Evolutionary conservation across 2,888 invertebrate genomes (phyloP), one percentile per base, ranked within the genome.

Genomic region (Coecobrya sp.): DNA sequence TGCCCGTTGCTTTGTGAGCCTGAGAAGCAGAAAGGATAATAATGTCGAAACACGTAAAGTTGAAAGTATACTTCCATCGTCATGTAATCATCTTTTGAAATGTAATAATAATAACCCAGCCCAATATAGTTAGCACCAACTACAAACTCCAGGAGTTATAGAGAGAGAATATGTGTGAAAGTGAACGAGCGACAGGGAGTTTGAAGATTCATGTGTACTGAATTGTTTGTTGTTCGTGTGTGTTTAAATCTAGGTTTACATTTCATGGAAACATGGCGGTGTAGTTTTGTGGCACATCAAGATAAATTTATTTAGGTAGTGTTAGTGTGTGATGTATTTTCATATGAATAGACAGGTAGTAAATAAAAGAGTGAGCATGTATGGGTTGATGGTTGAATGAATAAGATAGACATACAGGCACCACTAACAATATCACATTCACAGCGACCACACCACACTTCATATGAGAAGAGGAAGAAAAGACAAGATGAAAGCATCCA

Each of bases 401-500:
- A 45, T 13, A 11, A 79, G 79, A 52, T 16, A 79, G 25, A 59
- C 59, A 55, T 76, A 19, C 13, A 13, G 30, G 16, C 22, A 36
- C 59, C 82, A 82, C 82, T 10, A 59, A 55, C 55, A 16, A 5
- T n/a, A 81, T 36, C 81, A 55, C 13, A 81, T 52, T 52, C 79
- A 81, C 27, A n/a, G n/a, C 4, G 59, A 30, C 19, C 25, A 49
- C 19, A 76, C 76, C 13, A 19, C 49, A 36, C 70, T 36, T 36
- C 59, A 36, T 55, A 30, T 36, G 8, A 22, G 13, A 59, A 42
- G 11, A 22, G 59, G 42, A 82, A 62, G n/a, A 81, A 76, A 59
- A 82, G 55, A 81, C 81, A 81, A 82, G 82, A 82, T 82, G 82
- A 82, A 85, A 65, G 85, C 85, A 68, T 85, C 30, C 85, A 79